These are phyloP conservation scores for Lycodopsis pacificus DNA, from an alignment of 2,797 vertebrate species.

Conservation along the genomic window DNA sequence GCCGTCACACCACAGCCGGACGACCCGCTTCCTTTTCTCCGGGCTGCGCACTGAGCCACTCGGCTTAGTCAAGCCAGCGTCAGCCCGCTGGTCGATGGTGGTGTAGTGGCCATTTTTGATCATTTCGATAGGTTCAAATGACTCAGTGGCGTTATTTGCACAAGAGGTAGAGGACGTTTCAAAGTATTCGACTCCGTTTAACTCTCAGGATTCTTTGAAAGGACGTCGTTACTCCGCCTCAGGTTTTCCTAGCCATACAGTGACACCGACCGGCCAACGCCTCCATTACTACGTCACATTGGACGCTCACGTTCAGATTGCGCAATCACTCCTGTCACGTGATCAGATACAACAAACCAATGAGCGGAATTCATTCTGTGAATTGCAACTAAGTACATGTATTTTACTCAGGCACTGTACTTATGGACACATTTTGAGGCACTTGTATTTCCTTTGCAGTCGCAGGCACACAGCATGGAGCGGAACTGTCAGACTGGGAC, in stretches of 20 bases:
- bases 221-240: neutral
- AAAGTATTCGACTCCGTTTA: too few relatives aligned
- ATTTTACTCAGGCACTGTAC: neutral
- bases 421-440: neutral
- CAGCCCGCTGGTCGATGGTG: constrained; percentile 28
- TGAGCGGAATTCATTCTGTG: neutral
- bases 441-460: too few relatives aligned
- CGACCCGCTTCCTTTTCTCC: constrained; percentile 80
- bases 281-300: constrained; percentile 69
- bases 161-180: neutral
- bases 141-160: accelerated
- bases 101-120: constrained; percentile 84
- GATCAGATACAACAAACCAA: constrained; percentile 9
- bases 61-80: constrained; percentile 44
- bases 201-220: neutral
- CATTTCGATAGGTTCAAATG: constrained; percentile 60
- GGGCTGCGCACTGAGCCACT: constrained; percentile 57
- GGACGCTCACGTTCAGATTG: constrained; percentile 44
- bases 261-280: constrained; percentile 63
- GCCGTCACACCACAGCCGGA: constrained; percentile 95
- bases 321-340: constrained; percentile 59
- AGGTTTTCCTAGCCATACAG: neutral
- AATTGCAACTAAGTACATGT: neutral
- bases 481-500: too few relatives aligned
- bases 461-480: too few relatives aligned